Percentiles rank a stretch among this genome's conserved stretches.
These are phyloP conservation scores for Tanaodytes sp. DNA, from an alignment of 2,888 invertebrate species.

Conservation along the genomic window DNA sequence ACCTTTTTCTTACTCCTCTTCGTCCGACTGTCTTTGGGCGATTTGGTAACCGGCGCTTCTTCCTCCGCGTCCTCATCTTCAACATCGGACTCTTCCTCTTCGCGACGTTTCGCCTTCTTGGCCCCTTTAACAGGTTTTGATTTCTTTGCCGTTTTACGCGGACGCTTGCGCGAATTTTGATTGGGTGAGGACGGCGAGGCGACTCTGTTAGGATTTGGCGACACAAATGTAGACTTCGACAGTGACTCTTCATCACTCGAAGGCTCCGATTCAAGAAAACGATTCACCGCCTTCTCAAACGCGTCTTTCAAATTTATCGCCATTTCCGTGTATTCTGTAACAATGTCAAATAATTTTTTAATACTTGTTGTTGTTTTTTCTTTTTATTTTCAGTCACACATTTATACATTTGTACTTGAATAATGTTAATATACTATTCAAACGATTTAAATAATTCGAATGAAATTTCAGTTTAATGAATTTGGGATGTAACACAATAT, in stretches of 20 bases:
- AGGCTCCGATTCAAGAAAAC: slow-evolving; percentile 86
- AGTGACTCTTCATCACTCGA: slow-evolving; percentile 79
- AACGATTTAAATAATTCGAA: too few species aligned
- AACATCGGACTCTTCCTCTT: slow-evolving; percentile 55
- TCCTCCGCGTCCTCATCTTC: slow-evolving; percentile 55
- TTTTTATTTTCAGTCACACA: too few species aligned
- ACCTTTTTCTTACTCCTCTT: slow-evolving; percentile 58
- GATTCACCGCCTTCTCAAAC: slow-evolving; percentile 86
- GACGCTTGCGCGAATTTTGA: slow-evolving; percentile 70
- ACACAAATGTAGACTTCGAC: slow-evolving; percentile 58
- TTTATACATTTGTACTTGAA: too few species aligned
- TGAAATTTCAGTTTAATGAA: too few species aligned
- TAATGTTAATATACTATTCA: too few species aligned
- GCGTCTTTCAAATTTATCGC: slow-evolving; percentile 86
- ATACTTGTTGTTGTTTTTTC: background rate
- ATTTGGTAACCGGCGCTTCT: slow-evolving; percentile 40
- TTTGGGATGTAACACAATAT: too few species aligned
- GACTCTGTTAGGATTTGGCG: slow-evolving; percentile 51
- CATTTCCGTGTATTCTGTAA: slow-evolving; percentile 89
- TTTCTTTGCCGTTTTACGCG: slow-evolving; percentile 71
- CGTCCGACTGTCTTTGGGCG: slow-evolving; percentile 45
- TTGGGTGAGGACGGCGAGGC: slow-evolving; percentile 60
- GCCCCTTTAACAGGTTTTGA: slow-evolving; percentile 72
- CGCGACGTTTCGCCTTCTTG: slow-evolving; percentile 58
- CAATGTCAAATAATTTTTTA: too few species aligned